phyloP scores from a whole-genome alignment of 2,888 invertebrate species.

The Tipula confusa region DNA sequence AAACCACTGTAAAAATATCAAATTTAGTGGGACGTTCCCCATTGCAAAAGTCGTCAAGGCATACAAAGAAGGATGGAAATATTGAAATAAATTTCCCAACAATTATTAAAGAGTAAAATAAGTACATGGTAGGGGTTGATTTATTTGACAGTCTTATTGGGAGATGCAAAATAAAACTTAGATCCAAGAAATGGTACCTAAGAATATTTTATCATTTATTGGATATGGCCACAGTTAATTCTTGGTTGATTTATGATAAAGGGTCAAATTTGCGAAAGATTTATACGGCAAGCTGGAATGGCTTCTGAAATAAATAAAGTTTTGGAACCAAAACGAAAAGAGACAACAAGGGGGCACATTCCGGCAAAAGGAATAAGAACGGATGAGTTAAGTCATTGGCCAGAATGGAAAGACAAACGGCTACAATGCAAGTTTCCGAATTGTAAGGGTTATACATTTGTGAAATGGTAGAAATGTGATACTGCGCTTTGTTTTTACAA shows the following conservation, averaged over 20 bases:
- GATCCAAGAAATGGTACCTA: not conserved
- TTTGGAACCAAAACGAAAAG: not conserved
- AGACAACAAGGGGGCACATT: not conserved
- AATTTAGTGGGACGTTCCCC: no score
- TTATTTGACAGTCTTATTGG: no score
- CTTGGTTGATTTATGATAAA: no score
- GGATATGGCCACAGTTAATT: not conserved
- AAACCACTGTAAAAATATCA: no score
- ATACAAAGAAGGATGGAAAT: not conserved
- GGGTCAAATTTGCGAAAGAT: not conserved
- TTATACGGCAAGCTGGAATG: not conserved
- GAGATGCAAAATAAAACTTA: not conserved
- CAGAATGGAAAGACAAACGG: not conserved
- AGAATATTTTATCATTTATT: not conserved
- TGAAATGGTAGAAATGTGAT: not conserved
- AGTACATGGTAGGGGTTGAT: not conserved
- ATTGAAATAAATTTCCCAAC: not conserved
- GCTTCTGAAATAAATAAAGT: not conserved
- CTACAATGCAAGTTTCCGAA: not conserved
- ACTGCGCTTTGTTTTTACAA: not conserved
- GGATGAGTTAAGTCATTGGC: not conserved
- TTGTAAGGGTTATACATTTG: not conserved
- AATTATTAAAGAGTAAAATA: not conserved
- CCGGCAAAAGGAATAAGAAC: not conserved
- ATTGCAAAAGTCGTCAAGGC: not conserved